These are phyloP conservation scores for Hirundo rustica DNA, from an alignment of 2,797 vertebrate species.

Conservation along the genomic window DNA sequence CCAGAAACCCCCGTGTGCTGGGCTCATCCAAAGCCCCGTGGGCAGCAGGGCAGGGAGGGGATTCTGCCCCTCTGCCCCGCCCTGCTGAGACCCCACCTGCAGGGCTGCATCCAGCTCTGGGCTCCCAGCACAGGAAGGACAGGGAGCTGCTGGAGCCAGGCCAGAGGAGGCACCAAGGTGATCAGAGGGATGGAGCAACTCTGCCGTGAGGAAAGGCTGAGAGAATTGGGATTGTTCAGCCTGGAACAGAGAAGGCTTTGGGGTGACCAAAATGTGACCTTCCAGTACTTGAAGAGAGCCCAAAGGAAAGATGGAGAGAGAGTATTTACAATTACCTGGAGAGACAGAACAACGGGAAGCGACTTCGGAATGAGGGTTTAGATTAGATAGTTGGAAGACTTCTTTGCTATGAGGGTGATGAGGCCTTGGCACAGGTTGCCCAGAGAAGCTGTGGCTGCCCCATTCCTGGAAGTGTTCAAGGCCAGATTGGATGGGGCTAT, in stretches of 20 bases:
- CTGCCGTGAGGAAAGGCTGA: background rate
- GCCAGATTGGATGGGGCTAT: accelerated
- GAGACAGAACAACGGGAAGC: background rate
- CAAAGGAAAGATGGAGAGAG: background rate
- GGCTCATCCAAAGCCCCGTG: background rate
- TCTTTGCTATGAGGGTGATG: background rate
- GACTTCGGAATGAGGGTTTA: background rate
- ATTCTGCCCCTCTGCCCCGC: background rate
- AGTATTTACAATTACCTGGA: background rate
- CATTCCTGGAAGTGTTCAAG: background rate
- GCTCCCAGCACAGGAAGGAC: background rate
- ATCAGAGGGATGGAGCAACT: background rate
- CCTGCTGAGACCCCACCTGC: background rate
- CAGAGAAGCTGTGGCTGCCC: background rate
- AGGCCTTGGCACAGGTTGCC: background rate
- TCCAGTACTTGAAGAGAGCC: background rate
- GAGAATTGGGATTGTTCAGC: accelerated
- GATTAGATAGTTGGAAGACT: background rate
- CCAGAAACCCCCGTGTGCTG: background rate
- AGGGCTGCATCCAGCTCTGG: background rate
- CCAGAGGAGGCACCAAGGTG: background rate
- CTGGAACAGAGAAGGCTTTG: accelerated
- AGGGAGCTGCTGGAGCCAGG: background rate
- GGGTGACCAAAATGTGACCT: accelerated
- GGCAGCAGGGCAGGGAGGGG: background rate